These are phyloP conservation scores for Cassiopea andromeda DNA, from an alignment of 30 jellyfish, hydroid and myxozoan genomes.

Conservation along the genomic window DNA sequence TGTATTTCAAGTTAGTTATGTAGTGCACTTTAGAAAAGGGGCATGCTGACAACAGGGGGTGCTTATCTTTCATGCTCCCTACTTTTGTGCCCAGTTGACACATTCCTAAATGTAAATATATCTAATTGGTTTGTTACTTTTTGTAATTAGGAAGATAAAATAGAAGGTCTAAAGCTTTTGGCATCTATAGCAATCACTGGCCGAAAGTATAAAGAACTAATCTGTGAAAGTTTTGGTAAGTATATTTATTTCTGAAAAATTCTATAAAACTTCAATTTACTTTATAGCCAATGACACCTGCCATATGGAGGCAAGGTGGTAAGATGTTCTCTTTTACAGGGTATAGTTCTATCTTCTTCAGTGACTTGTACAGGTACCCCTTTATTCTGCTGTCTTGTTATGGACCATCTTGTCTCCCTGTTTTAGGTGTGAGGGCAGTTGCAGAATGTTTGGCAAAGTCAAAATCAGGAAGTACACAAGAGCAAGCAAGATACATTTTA, in stretches of 20 bases:
- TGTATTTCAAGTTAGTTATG: too few species aligned
- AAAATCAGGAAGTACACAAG: constrained; percentile 39
- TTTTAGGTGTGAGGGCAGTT: constrained; percentile 85
- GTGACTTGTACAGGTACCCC: too few species aligned
- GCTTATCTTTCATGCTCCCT: too few species aligned
- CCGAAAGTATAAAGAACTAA: constrained; percentile 80
- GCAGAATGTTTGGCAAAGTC: constrained; percentile 90
- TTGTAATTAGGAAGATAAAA: constrained; percentile 58
- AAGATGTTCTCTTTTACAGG: too few species aligned
- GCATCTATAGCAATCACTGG: constrained; percentile 77
- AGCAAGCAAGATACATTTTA: constrained; percentile 59
- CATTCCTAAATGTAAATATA: not conserved
- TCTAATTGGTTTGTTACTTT: not conserved
- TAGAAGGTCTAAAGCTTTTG: constrained; percentile 57
- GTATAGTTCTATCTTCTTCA: too few species aligned
- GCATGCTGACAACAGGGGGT: too few species aligned
- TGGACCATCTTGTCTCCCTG: not conserved
- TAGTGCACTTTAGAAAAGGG: too few species aligned
- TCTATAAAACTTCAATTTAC: not conserved
- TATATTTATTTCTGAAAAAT: not conserved
- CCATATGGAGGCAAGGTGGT: too few species aligned
- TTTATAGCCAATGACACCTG: too few species aligned
- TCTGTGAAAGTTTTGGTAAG: constrained; percentile 88
- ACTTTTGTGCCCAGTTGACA: not conserved
- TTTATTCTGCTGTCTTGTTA: too few species aligned